Percentiles rank a stretch among this genome's conserved stretches.
Evolutionary conservation across 2,113 vertebrate species (phyloP).

Genomic region (Thermophis baileyi): DNA sequence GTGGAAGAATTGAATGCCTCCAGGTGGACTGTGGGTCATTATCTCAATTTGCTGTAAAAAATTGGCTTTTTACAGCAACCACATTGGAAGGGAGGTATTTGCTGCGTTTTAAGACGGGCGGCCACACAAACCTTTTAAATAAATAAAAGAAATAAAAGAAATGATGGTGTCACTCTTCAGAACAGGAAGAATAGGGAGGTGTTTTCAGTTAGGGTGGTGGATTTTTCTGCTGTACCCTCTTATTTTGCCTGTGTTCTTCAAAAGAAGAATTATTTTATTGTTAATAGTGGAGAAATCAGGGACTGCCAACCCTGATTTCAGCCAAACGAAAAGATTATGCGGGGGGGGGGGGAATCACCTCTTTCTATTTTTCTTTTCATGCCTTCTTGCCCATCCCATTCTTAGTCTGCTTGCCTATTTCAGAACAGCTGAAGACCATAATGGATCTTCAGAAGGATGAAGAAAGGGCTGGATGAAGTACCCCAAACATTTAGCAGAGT

Average conservation of each 20-base stretch:
- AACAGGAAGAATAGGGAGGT: not conserved
- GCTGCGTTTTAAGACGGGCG: not conserved
- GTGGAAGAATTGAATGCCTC: not conserved
- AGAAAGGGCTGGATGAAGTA: not conserved
- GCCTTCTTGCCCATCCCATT: not conserved
- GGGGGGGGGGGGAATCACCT: not conserved
- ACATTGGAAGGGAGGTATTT: not conserved
- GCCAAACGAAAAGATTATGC: not conserved
- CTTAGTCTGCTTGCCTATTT: not conserved
- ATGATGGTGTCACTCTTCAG: not conserved
- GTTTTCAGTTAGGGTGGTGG: not conserved
- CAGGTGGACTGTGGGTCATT: not conserved
- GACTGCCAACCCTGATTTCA: not conserved
- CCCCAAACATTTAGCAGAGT: not conserved
- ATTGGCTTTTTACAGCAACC: not conserved
- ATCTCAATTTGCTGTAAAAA: not conserved
- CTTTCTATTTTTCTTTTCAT: not conserved
- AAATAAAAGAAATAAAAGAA: not conserved
- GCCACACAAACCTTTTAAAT: not conserved
- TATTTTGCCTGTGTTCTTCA: not conserved
- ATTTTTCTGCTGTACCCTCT: not conserved
- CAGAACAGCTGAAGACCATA: not conserved
- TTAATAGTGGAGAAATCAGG: not conserved
- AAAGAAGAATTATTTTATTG: not conserved
- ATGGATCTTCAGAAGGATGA: not conserved